phyloP scores from a whole-genome alignment of 2,113 vertebrate genomes.

The Columba janthina region DNA sequence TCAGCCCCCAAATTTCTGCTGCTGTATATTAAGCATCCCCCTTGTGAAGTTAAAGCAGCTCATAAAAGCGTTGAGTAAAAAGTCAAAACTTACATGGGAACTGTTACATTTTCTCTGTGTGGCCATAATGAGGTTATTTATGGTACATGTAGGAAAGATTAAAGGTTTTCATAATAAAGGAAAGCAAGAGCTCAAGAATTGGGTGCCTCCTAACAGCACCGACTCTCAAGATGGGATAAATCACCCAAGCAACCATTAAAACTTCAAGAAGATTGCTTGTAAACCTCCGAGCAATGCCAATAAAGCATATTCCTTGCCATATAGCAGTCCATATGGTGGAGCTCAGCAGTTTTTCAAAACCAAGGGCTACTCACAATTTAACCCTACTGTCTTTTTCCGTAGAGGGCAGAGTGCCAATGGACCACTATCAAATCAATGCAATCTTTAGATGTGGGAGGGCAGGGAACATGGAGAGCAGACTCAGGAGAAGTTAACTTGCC shows the following conservation, averaged over 20 bases:
- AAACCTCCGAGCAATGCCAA: constrained; percentile 72
- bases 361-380: constrained; percentile 40
- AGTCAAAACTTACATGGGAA: constrained; percentile 58
- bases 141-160: constrained; percentile 75
- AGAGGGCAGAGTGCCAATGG: constrained; percentile 25
- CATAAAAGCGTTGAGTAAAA: constrained; percentile 61
- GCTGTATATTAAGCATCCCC: not conserved
- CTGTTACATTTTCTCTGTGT: constrained; percentile 73
- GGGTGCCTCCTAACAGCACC: constrained; percentile 69
- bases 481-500: not conserved
- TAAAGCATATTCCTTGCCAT: constrained; percentile 65
- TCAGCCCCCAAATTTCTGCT: not conserved
- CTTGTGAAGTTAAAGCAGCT: constrained; percentile 52
- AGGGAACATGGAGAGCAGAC: not conserved
- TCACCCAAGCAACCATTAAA: constrained; percentile 81
- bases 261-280: constrained; percentile 80
- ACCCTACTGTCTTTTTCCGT: not conserved
- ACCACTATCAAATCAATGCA: constrained; percentile 24
- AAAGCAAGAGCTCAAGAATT: constrained; percentile 68
- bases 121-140: constrained; percentile 80
- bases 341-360: constrained; percentile 56
- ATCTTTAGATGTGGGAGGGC: not conserved
- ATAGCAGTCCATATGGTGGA: constrained; percentile 59
- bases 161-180: constrained; percentile 81
- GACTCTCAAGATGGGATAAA: constrained; percentile 77